These are phyloP conservation scores for Poecilobothrus nobilitatus DNA, from an alignment of 2,888 invertebrate genomes.

Conservation along the genomic window DNA sequence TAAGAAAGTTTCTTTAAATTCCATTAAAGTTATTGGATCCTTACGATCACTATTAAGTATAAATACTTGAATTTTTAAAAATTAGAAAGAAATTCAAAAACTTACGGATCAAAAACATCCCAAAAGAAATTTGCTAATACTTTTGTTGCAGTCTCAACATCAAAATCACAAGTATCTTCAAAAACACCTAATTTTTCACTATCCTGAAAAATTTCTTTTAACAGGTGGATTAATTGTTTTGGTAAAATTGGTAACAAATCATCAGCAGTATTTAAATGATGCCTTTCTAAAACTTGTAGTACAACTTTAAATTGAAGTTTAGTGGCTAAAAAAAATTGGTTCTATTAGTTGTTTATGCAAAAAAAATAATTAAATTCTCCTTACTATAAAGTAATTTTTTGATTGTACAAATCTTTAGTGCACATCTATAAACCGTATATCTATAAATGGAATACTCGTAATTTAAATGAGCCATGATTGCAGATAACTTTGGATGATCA, in stretches of 20 bases:
- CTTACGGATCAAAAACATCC: slow-evolving; percentile 43
- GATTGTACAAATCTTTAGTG: slow-evolving; percentile 36
- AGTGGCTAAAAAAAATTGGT: slow-evolving; percentile 28
- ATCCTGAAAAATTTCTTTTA: slow-evolving; percentile 41
- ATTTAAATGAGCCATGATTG: slow-evolving; percentile 34
- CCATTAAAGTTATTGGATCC: slow-evolving; percentile 38
- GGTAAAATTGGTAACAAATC: slow-evolving; percentile 37
- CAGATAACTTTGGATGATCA: slow-evolving; percentile 21
- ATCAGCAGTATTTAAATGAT: slow-evolving; percentile 32
- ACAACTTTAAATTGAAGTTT: slow-evolving; percentile 39
- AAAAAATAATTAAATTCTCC: slow-evolving; percentile 17
- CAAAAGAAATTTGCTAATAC: slow-evolving; percentile 40
- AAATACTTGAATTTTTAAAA: neutral
- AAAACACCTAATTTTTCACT: slow-evolving; percentile 40
- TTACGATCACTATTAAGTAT: slow-evolving; percentile 31
- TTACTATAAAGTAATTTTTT: slow-evolving; percentile 39
- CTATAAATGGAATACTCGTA: slow-evolving; percentile 35
- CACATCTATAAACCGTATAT: slow-evolving; percentile 41
- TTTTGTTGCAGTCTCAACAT: slow-evolving; percentile 33
- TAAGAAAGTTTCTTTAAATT: slow-evolving; percentile 39
- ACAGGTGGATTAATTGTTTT: slow-evolving; percentile 37
- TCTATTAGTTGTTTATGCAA: neutral
- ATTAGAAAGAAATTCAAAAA: neutral
- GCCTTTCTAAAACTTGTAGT: slow-evolving; percentile 37
- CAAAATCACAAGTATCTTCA: slow-evolving; percentile 25